phyloP scores from a whole-genome alignment of 2,113 vertebrate genomes.

The Myotis lucifugus region DNA sequence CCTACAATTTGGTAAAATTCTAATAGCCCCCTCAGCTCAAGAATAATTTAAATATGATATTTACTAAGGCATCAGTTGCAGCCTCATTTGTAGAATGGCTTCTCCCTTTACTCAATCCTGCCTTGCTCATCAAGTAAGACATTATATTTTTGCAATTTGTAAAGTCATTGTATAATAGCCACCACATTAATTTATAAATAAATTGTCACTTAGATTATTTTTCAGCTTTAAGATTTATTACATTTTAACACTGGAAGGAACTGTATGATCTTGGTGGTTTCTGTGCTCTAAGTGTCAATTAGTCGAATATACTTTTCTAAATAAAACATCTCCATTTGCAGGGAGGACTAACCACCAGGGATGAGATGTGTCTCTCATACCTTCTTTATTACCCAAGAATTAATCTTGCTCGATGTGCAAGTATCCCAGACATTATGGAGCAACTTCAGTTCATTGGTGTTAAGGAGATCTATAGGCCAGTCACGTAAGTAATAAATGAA shows the following conservation, averaged over 20 bases:
- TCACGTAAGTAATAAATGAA: slow-evolving; percentile 84
- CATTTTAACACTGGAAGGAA: neutral
- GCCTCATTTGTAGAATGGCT: neutral
- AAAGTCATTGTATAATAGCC: neutral
- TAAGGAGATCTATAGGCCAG: slow-evolving; percentile 90
- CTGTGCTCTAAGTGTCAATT: neutral
- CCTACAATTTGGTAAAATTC: neutral
- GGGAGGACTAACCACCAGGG: slow-evolving; percentile 92
- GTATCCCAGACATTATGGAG: slow-evolving; percentile 91
- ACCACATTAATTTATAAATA: neutral
- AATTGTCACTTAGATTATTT: neutral
- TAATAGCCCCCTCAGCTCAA: neutral
- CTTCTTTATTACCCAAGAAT: slow-evolving; percentile 92
- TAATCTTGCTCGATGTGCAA: slow-evolving; percentile 92
- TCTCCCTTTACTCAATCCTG: neutral
- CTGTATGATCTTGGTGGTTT: neutral
- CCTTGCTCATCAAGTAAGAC: neutral
- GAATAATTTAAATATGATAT: neutral
- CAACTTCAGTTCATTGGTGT: slow-evolving; percentile 93
- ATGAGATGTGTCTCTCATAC: slow-evolving; percentile 94
- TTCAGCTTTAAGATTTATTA: neutral
- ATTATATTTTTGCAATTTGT: neutral
- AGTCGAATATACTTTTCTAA: neutral
- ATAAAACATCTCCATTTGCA: slow-evolving; percentile 79
- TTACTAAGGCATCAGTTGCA: neutral